These are phyloP conservation scores for Megalurothrips usitatus DNA, from an alignment of 2,888 invertebrate genomes.

Conservation along the genomic window DNA sequence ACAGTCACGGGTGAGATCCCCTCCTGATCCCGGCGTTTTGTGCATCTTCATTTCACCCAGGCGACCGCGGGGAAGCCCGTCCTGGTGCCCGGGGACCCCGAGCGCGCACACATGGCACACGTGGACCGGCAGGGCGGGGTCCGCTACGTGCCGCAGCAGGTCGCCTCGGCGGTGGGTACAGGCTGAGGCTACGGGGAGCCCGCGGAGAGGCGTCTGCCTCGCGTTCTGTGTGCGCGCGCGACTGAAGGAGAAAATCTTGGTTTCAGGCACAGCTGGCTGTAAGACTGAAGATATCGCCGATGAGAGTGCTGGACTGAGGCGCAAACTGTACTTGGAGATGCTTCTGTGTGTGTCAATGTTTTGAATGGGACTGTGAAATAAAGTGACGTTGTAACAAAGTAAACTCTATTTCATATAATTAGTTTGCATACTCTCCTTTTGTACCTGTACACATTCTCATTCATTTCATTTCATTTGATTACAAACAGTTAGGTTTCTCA, in stretches of 20 bases:
- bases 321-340: neutral
- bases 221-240: neutral
- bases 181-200: too few species aligned
- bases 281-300: constrained; percentile 53
- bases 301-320: constrained; percentile 38
- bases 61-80: constrained; percentile 56
- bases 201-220: too few species aligned
- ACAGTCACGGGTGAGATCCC: too few species aligned
- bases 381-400: neutral
- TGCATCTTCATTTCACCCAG: constrained; percentile 44
- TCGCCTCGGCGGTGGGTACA: constrained; percentile 57
- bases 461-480: constrained; percentile 8
- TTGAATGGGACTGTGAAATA: neutral
- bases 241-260: constrained; percentile 17
- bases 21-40: neutral
- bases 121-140: constrained; percentile 71
- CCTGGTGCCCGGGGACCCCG: constrained; percentile 81
- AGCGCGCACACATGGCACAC: constrained; percentile 60
- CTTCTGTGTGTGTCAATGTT: neutral
- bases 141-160: constrained; percentile 69
- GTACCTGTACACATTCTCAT: neutral
- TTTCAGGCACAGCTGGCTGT: constrained; percentile 51
- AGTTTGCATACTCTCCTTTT: neutral
- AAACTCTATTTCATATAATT: neutral
- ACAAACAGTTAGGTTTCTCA: too few species aligned